Base-by-base conservation (phyloP, 2,113 vertebrate genomes). In the Mustela lutreola region DNA sequence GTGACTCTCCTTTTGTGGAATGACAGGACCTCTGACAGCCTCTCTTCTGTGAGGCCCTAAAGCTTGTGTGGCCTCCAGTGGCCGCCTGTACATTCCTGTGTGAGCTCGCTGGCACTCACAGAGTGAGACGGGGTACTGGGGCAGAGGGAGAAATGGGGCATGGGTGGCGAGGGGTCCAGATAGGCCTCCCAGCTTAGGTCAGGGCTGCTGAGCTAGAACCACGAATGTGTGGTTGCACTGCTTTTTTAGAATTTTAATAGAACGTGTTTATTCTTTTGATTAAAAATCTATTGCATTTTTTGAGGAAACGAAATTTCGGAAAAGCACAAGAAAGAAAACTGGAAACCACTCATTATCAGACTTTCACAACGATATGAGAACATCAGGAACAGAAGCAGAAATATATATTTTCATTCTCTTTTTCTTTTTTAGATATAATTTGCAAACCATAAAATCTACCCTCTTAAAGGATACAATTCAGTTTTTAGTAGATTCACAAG, bases 261-360 rank as follows among this genome's bases (percentile, higher is more conserved):
- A 73, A 58, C 58, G 24, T 60, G 4, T 82, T 31, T 80, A 39
- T 86, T 75, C n/a, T 58, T 91, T 97, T 85, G 45, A 24, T 50
- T 96, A 79, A 75, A 84, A 88, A 21, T 94, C 48, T 88, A 4
- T 85, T 10, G 5, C 11, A 36, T 36, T 48, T 85, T 87, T 83
- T 26, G 4, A 79, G 36, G 21, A 94, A 89, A 89, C 45, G 50
- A 71, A 94, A 48, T 16, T 81, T 75, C 7, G 48, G 33, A 93
- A 92, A 80, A 95, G 22, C 39, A 76, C 42, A 90, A n/a, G 65
- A 84, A 88, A 79, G 36, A 89, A 5, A 94, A 94, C 58, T 76
- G 80, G 79, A 96, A 94, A 45, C 21, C 12, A 48, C 50, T 95
- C 42, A 58, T 89, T 88, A 60, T 80, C 56, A 85, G 60, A 87